Conservation (phyloP, 2,888 invertebrate species). For the Drosophila mulleri region DNA sequence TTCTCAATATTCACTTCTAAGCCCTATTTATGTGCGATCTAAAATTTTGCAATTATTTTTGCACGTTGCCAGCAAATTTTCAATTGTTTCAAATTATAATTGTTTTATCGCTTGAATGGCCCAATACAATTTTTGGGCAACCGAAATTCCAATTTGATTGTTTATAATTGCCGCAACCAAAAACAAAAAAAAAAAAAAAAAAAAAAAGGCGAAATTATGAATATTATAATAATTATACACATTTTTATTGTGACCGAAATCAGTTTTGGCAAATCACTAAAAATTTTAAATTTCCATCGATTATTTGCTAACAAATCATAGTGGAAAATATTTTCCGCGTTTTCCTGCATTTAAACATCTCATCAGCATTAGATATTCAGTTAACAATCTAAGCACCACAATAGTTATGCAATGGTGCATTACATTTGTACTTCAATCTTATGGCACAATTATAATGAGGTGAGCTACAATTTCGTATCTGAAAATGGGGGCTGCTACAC, state of each 20-base stretch:
- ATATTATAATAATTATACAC: slow-evolving; percentile 14
- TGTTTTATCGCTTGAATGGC: slow-evolving; percentile 50
- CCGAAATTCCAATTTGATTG: slow-evolving; percentile 43
- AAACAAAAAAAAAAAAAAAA: slow-evolving; percentile 1
- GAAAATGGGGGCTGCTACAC: neutral
- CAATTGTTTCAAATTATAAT: slow-evolving; percentile 34
- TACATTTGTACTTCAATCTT: slow-evolving; percentile 24
- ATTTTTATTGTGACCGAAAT: slow-evolving; percentile 30
- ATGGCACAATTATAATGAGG: slow-evolving; percentile 47
- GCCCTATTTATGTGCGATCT: neutral
- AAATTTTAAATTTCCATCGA: slow-evolving; percentile 61
- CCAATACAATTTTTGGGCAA: slow-evolving; percentile 13
- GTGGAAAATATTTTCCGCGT: neutral
- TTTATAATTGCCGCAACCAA: slow-evolving; percentile 39
- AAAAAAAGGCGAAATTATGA: neutral
- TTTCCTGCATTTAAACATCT: slow-evolving; percentile 29
- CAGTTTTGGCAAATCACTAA: slow-evolving; percentile 64
- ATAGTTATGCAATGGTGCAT: slow-evolving; percentile 29
- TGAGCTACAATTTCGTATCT: neutral
- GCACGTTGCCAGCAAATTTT: slow-evolving; percentile 12
- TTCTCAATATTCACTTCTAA: neutral
- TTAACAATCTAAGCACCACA: slow-evolving; percentile 24
- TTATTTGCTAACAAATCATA: slow-evolving; percentile 18
- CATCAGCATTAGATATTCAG: slow-evolving; percentile 25
- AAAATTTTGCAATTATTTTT: slow-evolving; percentile 23